Conservation (phyloP, 1,140 invertebrate genomes). For the Lucilia sericata region DNA sequence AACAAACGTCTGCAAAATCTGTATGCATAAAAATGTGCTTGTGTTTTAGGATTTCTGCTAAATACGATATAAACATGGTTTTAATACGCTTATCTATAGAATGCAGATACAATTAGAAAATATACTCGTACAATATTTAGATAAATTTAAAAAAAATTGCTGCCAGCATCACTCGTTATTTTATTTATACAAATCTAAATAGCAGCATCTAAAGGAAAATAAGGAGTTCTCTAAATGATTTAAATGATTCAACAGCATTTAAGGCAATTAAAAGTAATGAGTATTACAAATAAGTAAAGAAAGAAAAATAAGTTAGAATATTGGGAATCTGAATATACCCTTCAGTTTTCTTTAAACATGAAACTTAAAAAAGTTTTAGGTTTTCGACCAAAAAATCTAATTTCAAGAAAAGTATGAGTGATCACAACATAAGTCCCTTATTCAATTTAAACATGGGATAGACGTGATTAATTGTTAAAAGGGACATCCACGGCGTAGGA, state of each 20-base stretch:
- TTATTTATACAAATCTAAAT: neutral
- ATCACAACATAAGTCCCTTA: no score
- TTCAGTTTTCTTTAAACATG: no score
- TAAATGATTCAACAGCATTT: neutral
- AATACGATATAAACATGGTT: neutral
- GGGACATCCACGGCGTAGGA: no score
- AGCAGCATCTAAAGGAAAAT: neutral
- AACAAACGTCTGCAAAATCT: neutral
- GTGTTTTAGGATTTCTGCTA: neutral
- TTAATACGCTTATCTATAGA: conserved; percentile 7
- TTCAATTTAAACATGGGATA: no score
- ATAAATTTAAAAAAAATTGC: neutral
- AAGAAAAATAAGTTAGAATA: no score
- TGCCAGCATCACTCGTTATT: neutral
- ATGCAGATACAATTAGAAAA: conserved; percentile 14
- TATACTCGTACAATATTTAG: neutral
- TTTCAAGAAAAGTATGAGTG: no score
- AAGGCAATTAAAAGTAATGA: conserved; percentile 19
- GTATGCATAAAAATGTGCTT: neutral
- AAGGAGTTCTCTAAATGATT: neutral
- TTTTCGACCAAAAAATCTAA: no score
- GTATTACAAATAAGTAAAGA: neutral
- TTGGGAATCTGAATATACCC: no score
- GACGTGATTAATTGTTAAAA: no score
- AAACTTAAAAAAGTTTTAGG: no score